Evolutionary conservation across 2,888 invertebrate genomes (phyloP), one percentile per base, ranked within the genome.

Genomic region (Polymixis flavicincta): DNA sequence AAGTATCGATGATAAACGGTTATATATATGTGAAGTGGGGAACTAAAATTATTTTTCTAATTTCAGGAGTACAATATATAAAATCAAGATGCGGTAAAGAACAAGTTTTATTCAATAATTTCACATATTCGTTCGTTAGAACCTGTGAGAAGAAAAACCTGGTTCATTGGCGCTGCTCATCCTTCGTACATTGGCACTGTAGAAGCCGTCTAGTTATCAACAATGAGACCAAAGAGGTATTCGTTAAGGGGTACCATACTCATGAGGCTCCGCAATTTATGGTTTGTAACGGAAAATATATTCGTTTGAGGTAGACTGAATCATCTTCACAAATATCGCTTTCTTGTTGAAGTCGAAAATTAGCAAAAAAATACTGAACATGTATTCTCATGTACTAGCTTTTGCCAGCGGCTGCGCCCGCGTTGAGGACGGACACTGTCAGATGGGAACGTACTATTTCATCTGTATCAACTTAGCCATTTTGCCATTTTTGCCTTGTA

Each of bases 101-200:
- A 66, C 55, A 66, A 55, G 55, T 66, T 54, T 66, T 66, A 19
- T 13, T 13, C n/a, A 19, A 66, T 19, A 55, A n/a, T 4, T 66
- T 55, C 37, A 55, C 66, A n/a, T 66, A 25, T 66, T 75, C 73
- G 8, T 74, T 66, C n/a, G 42, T 28, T 5, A 76, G 78, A 59
- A 37, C 14, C 7, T 71, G 64, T 52, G 28, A 28, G 3, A n/a
- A 17, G 1, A 76, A 73, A 13, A 59, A 45, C 0, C 45, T 66
- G 2, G 66, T 65, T 0, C 28, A 70, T 45, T 85, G 87, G 85
- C 71, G 82, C n/a, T 78, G 87, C 59, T 72, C 86, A 3, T 84
- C 87, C 0, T 69, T 22, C n/a, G 76, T 59, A 7, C 74, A 80
- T 19, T 72, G 50, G 37, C 76, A 68, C 7, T 86, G 86, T 65